These are phyloP conservation scores for Holcopasites calliopsidis DNA, from an alignment of 1,140 invertebrate species.

Conservation along the genomic window DNA sequence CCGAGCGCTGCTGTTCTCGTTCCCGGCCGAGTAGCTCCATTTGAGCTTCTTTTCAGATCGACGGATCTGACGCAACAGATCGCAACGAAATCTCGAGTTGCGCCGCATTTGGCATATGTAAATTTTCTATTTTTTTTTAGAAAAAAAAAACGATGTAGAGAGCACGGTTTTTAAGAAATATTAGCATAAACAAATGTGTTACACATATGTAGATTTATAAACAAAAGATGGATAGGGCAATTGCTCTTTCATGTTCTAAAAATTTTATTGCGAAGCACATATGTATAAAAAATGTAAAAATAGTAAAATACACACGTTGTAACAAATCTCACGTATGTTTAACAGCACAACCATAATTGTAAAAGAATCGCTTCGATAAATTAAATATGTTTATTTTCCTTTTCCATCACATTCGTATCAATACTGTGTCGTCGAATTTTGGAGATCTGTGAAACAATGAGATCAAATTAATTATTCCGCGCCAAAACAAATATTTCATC, in stretches of 20 bases:
- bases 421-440: constrained; percentile 49
- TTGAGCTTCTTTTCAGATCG: constrained; percentile 44
- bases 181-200: too few species aligned
- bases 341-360: constrained; percentile 30
- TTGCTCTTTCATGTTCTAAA: neutral
- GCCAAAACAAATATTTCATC: neutral
- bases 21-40: constrained; percentile 47
- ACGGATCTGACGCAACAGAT: constrained; percentile 48
- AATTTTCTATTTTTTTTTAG: too few species aligned
- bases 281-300: constrained; percentile 40
- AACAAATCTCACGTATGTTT: constrained; percentile 7
- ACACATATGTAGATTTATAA: neutral
- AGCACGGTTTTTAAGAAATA: too few species aligned
- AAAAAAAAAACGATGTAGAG: too few species aligned
- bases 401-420: constrained; percentile 39
- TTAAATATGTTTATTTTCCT: constrained; percentile 56
- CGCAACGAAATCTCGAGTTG: constrained; percentile 13
- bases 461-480: constrained; percentile 8
- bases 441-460: constrained; percentile 51
- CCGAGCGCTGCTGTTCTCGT: constrained; percentile 35
- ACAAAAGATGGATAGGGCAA: neutral
- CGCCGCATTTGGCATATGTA: neutral
- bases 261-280: constrained; percentile 52
- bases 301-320: neutral
- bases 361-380: neutral